A percentile compares a stretch with the other conserved stretches of the same genome.
phyloP scores from a whole-genome alignment of 2,888 invertebrate genomes.

The Aromia moschata region DNA sequence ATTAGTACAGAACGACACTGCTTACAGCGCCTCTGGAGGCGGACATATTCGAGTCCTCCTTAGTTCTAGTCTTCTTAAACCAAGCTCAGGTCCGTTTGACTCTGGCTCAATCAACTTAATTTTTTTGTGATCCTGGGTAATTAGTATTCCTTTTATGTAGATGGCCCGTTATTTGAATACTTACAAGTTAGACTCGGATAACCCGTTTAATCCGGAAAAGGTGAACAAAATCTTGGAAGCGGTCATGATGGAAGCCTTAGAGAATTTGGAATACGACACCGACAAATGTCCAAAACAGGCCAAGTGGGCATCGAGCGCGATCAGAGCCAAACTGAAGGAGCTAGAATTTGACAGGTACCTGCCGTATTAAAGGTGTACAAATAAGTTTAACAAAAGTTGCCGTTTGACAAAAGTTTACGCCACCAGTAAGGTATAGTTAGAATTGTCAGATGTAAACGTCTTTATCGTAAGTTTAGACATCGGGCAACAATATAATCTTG shows the following conservation, averaged over 20 bases:
- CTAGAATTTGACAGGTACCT: slow-evolving; percentile 74
- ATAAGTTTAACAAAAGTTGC: too few relatives aligned
- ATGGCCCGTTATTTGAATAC: slow-evolving; percentile 68
- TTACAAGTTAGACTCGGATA: slow-evolving; percentile 71
- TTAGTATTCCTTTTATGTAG: slow-evolving; percentile 48
- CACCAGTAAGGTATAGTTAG: too few relatives aligned
- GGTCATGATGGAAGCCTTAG: slow-evolving; percentile 69
- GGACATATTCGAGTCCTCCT: too few relatives aligned
- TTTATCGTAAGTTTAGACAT: too few relatives aligned
- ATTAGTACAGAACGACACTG: too few relatives aligned
- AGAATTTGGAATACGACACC: slow-evolving; percentile 69
- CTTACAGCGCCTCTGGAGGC: too few relatives aligned
- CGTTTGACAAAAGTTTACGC: too few relatives aligned
- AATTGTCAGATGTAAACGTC: too few relatives aligned
- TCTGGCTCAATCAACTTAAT: too few relatives aligned
- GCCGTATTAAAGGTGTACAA: neutral
- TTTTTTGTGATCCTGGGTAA: neutral
- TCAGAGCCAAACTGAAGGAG: slow-evolving; percentile 70
- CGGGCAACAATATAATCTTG: too few relatives aligned
- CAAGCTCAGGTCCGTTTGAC: too few relatives aligned
- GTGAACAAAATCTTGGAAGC: slow-evolving; percentile 70
- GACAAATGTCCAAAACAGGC: slow-evolving; percentile 68
- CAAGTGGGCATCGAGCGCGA: slow-evolving; percentile 67
- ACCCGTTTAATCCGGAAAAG: slow-evolving; percentile 70
- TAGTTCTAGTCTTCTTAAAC: too few relatives aligned